Conservation (phyloP, 2,888 invertebrate species). For the Callinectes sapidus region DNA sequence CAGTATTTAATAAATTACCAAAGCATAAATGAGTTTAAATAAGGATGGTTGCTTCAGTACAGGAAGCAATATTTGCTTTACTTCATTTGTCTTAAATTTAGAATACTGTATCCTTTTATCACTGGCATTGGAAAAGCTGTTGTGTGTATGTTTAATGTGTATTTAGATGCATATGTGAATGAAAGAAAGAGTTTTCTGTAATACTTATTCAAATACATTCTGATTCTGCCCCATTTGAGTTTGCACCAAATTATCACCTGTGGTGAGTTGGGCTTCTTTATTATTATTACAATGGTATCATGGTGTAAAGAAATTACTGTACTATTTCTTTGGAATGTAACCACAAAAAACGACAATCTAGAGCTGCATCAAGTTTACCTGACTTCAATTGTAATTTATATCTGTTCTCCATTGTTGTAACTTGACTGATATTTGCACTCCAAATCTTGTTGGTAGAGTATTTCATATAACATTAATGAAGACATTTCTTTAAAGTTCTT, state of each 20-base stretch:
- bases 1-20: not conserved
- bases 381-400: not conserved
- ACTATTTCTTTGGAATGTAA: not conserved
- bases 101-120: not conserved
- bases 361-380: not conserved
- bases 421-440: too few species aligned
- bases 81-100: not conserved
- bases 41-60: not conserved
- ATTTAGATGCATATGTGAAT: conserved; percentile 62
- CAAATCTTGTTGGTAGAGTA: too few species aligned
- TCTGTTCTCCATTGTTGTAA: not conserved
- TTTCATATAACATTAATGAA: too few species aligned
- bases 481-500: too few species aligned
- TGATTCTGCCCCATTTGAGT: conserved; percentile 49
- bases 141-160: conserved; percentile 50
- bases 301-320: not conserved
- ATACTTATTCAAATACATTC: conserved; percentile 64
- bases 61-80: not conserved
- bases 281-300: not conserved
- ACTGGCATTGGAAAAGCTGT: conserved; percentile 35
- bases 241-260: conserved; percentile 10
- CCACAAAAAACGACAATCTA: not conserved
- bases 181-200: conserved; percentile 57
- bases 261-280: not conserved
- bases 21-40: not conserved